Conservation (phyloP, 2,113 vertebrate genomes). For the Poecile atricapillus region DNA sequence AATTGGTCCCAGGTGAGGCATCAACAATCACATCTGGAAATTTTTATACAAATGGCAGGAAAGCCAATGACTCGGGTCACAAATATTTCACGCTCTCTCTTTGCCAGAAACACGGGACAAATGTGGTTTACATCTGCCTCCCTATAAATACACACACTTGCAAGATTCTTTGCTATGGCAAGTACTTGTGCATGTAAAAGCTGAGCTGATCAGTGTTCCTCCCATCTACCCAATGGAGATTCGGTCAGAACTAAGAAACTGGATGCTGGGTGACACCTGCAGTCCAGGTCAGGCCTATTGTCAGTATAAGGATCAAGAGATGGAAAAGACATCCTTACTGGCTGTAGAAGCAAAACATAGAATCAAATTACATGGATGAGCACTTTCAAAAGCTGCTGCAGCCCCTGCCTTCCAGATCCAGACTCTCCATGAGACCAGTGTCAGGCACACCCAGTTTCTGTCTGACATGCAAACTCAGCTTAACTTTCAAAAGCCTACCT, state of each 20-base stretch:
- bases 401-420: not conserved
- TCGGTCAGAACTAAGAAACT: not conserved
- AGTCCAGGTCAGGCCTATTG: not conserved
- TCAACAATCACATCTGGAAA: conserved; percentile 70
- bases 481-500: not conserved
- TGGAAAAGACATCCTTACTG: not conserved
- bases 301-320: not conserved
- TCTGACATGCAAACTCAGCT: not conserved
- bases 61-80: conserved; percentile 68
- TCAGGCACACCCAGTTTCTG: not conserved
- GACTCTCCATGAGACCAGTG: not conserved
- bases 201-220: not conserved
- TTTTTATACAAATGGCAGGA: conserved; percentile 67
- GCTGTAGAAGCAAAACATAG: not conserved
- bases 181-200: not conserved
- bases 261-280: not conserved
- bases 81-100: conserved; percentile 70
- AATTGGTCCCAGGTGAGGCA: conserved; percentile 68
- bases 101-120: conserved; percentile 68
- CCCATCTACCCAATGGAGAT: not conserved
- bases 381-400: not conserved
- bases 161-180: not conserved
- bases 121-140: conserved; percentile 70
- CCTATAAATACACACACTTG: conserved; percentile 37
- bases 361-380: not conserved